Percentiles rank a stretch among this genome's conserved stretches.
Conservation (phyloP, 2,113 vertebrate genomes). For the Gobio gobio region DNA sequence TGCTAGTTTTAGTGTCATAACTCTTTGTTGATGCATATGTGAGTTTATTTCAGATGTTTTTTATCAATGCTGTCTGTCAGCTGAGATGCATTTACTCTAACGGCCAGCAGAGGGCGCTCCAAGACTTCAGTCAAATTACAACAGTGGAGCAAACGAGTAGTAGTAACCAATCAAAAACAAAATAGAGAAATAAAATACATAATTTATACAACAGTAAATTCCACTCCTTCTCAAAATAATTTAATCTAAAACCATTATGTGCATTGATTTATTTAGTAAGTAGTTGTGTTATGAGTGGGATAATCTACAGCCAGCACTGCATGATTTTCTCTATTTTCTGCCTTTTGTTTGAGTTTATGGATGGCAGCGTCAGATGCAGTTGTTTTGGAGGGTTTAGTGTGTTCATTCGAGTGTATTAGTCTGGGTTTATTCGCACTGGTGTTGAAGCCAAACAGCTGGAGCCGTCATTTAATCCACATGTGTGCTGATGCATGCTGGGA, state of each 20-base stretch:
- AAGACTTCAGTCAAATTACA: background rate
- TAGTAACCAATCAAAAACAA: background rate
- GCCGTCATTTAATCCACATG: conserved; percentile 35
- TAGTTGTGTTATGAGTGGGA: no score
- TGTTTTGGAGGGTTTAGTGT: background rate
- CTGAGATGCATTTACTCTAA: background rate
- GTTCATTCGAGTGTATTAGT: background rate
- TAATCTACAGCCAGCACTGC: no score
- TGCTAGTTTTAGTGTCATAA: no score
- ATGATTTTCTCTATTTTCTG: background rate
- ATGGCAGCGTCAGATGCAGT: background rate
- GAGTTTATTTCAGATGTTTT: background rate
- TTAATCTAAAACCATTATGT: no score
- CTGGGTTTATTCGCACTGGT: background rate
- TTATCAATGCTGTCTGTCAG: background rate
- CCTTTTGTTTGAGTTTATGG: background rate
- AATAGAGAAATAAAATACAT: background rate
- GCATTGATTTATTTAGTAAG: no score
- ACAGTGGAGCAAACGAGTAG: background rate
- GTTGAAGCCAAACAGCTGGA: conserved; percentile 53
- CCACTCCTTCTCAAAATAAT: background rate
- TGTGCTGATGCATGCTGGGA: conserved; percentile 45
- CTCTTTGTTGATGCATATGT: no score
- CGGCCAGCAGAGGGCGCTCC: background rate
- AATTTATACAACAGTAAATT: background rate